A percentile compares a stretch with the other conserved stretches of the same genome.
Conservation (phyloP, 2,888 invertebrate genomes). For the Liposcelis brunnea region DNA sequence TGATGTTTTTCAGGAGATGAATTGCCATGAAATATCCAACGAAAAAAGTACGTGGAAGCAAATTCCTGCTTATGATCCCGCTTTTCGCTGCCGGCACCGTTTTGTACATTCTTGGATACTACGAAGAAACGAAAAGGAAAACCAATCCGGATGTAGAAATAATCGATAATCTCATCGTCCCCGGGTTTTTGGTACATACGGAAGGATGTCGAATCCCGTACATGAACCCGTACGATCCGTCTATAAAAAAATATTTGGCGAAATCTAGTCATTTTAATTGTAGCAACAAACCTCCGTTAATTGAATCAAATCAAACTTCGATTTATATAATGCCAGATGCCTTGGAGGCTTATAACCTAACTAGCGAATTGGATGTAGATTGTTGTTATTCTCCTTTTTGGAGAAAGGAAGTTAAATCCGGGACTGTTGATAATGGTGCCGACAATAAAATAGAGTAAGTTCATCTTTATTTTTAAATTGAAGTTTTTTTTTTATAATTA, state of each 20-base stretch:
- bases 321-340: conserved; percentile 35
- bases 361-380: conserved; percentile 27
- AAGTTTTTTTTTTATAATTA: too few species aligned
- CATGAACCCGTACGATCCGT: conserved; percentile 40
- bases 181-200: conserved; percentile 37
- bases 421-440: conserved; percentile 9
- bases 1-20: too few species aligned
- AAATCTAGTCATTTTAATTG: conserved; percentile 32
- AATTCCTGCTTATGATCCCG: too few species aligned
- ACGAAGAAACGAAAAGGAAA: too few species aligned
- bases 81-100: too few species aligned
- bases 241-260: conserved; percentile 34
- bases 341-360: conserved; percentile 32
- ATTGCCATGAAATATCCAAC: too few species aligned
- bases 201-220: conserved; percentile 49
- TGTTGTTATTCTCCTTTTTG: conserved; percentile 46
- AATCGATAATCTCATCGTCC: neutral
- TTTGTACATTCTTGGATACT: too few species aligned
- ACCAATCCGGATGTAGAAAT: too few species aligned
- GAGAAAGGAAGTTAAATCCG: conserved; percentile 29
- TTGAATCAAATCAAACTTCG: conserved; percentile 39
- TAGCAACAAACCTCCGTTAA: conserved; percentile 32
- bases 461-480: too few species aligned
- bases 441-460: conserved; percentile 13
- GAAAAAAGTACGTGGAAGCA: too few species aligned